A percentile compares a stretch with the other conserved stretches of the same genome.
These are phyloP conservation scores for Dermatophagoides farinae DNA, from an alignment of 1,140 invertebrate species.

Conservation along the genomic window DNA sequence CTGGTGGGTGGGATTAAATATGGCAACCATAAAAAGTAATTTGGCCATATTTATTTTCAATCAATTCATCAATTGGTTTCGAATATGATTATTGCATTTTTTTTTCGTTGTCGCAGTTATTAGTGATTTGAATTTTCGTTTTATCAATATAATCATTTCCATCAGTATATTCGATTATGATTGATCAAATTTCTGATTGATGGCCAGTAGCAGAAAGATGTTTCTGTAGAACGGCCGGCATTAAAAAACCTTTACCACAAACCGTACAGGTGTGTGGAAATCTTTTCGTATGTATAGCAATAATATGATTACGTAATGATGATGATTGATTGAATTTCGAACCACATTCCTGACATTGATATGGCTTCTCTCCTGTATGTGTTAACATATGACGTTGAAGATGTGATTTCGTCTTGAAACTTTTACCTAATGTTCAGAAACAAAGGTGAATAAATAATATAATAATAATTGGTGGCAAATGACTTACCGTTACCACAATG, in stretches of 20 bases:
- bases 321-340: conserved; percentile 17
- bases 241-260: conserved; percentile 17
- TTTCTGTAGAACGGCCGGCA: conserved; percentile 17
- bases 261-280: conserved; percentile 15
- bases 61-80: no score
- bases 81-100: no score
- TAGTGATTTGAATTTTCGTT: neutral
- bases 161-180: neutral
- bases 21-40: no score
- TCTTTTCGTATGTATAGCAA: conserved; percentile 18
- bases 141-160: neutral
- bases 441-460: neutral
- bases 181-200: neutral
- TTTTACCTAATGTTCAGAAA: conserved; percentile 10
- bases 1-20: no score
- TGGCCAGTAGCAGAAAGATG: conserved; percentile 2
- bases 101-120: no score
- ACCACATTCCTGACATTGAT: conserved; percentile 17
- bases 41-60: no score
- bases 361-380: conserved; percentile 18
- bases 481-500: conserved; percentile 16
- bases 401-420: conserved; percentile 18
- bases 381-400: conserved; percentile 17
- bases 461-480: neutral
- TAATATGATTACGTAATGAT: conserved; percentile 17